These are phyloP conservation scores for Odontophorus gujanensis DNA, from an alignment of 2,113 vertebrate genomes.

Conservation along the genomic window DNA sequence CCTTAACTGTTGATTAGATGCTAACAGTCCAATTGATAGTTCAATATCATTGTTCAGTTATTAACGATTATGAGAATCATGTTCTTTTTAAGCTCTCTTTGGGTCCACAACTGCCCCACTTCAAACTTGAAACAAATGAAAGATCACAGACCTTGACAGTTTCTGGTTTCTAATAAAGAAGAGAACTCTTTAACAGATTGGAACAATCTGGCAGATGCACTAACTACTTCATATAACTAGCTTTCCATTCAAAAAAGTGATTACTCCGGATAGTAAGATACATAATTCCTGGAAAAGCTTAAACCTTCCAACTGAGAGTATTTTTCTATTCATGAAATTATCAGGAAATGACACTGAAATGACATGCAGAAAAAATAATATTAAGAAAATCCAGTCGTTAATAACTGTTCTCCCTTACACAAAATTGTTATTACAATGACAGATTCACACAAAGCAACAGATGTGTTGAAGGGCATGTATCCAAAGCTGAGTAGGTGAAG, in stretches of 20 bases:
- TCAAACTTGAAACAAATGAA: background rate
- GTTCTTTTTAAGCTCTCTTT: background rate
- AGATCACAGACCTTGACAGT: background rate
- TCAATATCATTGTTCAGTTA: background rate
- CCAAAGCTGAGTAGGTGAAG: conserved; percentile 5
- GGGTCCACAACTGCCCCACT: background rate
- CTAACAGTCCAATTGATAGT: background rate
- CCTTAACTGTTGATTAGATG: no score
- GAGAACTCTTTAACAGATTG: background rate
- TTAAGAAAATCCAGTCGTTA: background rate
- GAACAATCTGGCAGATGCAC: background rate
- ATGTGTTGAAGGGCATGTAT: background rate
- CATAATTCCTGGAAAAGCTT: background rate
- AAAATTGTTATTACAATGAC: background rate
- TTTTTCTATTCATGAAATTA: background rate
- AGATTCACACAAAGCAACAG: background rate
- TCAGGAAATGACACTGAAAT: background rate
- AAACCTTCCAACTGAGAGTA: background rate
- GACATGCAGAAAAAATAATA: background rate
- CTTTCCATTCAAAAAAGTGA: background rate
- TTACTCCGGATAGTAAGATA: background rate
- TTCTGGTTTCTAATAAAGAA: background rate
- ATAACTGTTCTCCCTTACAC: background rate
- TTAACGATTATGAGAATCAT: background rate
- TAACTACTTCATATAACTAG: background rate